Percentiles rank a stretch among this genome's conserved stretches.
These are phyloP conservation scores for Naso thynnoides DNA, from an alignment of 2,797 vertebrate species.

Conservation along the genomic window DNA sequence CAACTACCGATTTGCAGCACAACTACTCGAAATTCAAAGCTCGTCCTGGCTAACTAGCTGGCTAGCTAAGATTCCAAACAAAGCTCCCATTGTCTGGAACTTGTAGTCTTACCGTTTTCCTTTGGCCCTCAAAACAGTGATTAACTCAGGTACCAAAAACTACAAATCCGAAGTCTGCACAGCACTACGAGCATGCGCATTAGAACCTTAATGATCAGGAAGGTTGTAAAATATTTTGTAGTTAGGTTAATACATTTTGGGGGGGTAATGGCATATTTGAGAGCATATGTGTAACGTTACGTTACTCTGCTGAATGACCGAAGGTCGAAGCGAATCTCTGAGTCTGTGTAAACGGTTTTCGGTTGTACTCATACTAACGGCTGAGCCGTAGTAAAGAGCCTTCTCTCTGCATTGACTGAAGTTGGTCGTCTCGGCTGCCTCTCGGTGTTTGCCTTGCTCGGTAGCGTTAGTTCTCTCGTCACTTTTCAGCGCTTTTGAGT, in stretches of 20 bases:
- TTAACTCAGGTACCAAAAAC: constrained; percentile 77
- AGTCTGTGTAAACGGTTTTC: not conserved
- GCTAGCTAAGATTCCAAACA: constrained; percentile 74
- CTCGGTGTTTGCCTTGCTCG: constrained; percentile 61
- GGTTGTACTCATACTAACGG: not conserved
- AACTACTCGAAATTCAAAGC: constrained; percentile 81
- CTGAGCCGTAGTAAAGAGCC: constrained; percentile 48
- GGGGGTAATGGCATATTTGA: constrained; percentile 12
- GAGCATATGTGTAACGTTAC: not conserved
- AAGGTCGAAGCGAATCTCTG: constrained; percentile 1
- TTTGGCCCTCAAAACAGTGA: constrained; percentile 61
- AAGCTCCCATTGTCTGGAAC: constrained; percentile 84
- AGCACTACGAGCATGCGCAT: constrained; percentile 72
- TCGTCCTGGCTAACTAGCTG: constrained; percentile 76
- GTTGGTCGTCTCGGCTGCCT: constrained; percentile 69
- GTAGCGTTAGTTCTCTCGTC: constrained; percentile 70
- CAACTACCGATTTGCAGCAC: constrained; percentile 77
- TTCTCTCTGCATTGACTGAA: constrained; percentile 69
- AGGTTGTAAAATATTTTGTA: constrained; percentile 63
- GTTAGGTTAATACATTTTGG: constrained; percentile 60
- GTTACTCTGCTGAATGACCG: constrained; percentile 4
- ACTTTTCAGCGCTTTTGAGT: constrained; percentile 80
- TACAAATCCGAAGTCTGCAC: constrained; percentile 75
- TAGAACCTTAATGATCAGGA: constrained; percentile 44
- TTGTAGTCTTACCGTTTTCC: constrained; percentile 78